A percentile compares a stretch with the other conserved stretches of the same genome.
These are phyloP conservation scores for Columba guinea DNA, from an alignment of 2,797 vertebrate genomes.

Conservation along the genomic window DNA sequence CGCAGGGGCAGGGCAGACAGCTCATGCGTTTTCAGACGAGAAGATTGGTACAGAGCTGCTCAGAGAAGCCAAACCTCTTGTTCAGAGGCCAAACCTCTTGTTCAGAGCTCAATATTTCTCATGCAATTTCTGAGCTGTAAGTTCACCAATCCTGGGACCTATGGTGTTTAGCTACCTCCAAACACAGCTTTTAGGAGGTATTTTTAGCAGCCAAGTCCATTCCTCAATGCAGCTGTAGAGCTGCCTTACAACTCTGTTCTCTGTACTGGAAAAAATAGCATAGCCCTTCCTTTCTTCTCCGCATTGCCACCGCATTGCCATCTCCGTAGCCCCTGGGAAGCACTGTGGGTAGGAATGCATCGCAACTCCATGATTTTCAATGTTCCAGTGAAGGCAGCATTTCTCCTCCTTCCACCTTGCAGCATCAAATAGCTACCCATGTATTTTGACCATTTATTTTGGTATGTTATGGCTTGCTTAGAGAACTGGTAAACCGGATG, in stretches of 20 bases:
- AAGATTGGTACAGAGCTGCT: not conserved
- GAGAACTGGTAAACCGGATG: not conserved
- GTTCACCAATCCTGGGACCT: not conserved
- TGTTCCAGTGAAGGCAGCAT: not conserved
- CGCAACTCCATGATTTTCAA: not conserved
- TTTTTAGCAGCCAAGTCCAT: not conserved
- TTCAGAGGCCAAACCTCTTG: no score
- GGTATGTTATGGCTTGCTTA: not conserved
- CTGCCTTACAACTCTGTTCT: not conserved
- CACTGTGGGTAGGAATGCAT: not conserved
- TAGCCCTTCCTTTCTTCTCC: not conserved
- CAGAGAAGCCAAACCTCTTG: not conserved
- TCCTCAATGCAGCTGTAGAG: not conserved
- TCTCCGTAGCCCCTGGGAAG: not conserved
- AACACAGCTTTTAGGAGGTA: not conserved
- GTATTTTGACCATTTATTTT: not conserved
- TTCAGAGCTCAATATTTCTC: not conserved
- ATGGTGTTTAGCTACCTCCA: not conserved
- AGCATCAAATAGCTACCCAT: not conserved
- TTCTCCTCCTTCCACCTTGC: not conserved
- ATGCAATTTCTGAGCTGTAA: not conserved
- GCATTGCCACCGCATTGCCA: not conserved
- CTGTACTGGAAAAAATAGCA: not conserved
- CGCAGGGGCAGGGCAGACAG: not conserved
- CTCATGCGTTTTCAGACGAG: not conserved